Evolutionary conservation across 2,113 vertebrate species (phyloP), one percentile per base, ranked within the genome.

Genomic region (Motacilla alba): DNA sequence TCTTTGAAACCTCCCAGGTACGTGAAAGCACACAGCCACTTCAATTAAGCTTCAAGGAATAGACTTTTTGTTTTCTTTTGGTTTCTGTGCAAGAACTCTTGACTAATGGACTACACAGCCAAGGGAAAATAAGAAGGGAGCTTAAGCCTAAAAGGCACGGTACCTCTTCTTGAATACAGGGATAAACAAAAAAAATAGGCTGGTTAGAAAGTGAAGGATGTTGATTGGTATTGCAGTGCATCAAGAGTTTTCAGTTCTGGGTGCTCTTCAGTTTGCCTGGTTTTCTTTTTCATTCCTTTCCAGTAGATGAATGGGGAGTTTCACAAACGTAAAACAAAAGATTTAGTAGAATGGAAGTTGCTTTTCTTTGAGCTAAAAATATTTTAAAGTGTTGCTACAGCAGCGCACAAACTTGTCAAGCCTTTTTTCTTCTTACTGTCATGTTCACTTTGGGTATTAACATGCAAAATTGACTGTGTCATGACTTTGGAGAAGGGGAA

Each of bases 1-100:
- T 99, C 96, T 99, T 99, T 88, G 98, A 99, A 94, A 99, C 99
- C 22, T 98, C 98, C 24, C 98, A 99, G 98, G 99, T 99, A 96
- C 4, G 68, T 30, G 17, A 75, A 82, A 89, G 30, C 39, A 33
- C 23, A 30, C 35, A 90, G 43, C 16, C n/a, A 13, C 15, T 87
- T 70, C 47, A 58, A 0, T 83, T 60, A 83, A 69, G 43, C 28
- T 63, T 33, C 66, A 20, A 44, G 50, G 30, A 41, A 55, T 31
- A 52, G 37, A 43, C 15, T 43, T 35, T 35, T 35, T 35, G 35
- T 35, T 35, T 35, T 35, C 35, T 35, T 35, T 35, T 35, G 39
- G 10, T 59, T 58, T 22, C 23, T 75, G 3, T 78, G 26, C 8
- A 47, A 44, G 33, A 93, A 16, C 22, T 88, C 47, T 33, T 31